Percentiles rank a stretch among this genome's conserved stretches.
Evolutionary conservation across 2,888 invertebrate species (phyloP).

Genomic region (Aporophyla nigra): DNA sequence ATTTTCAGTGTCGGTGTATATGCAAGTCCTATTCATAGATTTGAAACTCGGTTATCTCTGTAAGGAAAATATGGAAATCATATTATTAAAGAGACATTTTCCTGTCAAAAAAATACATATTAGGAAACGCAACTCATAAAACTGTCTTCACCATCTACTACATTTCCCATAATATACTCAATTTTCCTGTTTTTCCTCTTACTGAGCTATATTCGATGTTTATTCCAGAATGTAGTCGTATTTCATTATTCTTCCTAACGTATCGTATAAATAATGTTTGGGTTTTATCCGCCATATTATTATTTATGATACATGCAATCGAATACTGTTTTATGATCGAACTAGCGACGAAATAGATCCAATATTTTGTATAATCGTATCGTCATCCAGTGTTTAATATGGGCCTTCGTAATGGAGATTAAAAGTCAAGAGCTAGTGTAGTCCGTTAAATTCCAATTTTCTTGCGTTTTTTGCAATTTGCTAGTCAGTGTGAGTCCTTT

Average conservation of each 20-base stretch:
- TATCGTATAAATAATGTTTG: constrained; percentile 10
- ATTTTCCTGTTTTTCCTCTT: constrained; percentile 31
- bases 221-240: constrained; percentile 12
- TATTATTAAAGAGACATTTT: neutral
- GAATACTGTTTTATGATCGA: constrained; percentile 25
- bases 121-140: constrained; percentile 15
- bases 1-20: no score
- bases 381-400: neutral
- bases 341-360: constrained; percentile 4
- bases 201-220: constrained; percentile 11
- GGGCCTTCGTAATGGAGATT: neutral
- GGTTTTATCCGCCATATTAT: constrained; percentile 17
- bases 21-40: neutral
- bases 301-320: constrained; percentile 29
- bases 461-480: no score
- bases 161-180: neutral
- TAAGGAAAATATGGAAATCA: constrained; percentile 26
- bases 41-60: neutral
- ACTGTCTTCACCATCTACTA: constrained; percentile 40
- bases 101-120: neutral
- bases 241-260: constrained; percentile 23
- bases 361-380: neutral
- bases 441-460: no score
- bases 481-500: no score
- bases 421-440: neutral